These are phyloP conservation scores for Gymnoscopelus microlampas DNA, from an alignment of 2,797 vertebrate species.

Conservation along the genomic window DNA sequence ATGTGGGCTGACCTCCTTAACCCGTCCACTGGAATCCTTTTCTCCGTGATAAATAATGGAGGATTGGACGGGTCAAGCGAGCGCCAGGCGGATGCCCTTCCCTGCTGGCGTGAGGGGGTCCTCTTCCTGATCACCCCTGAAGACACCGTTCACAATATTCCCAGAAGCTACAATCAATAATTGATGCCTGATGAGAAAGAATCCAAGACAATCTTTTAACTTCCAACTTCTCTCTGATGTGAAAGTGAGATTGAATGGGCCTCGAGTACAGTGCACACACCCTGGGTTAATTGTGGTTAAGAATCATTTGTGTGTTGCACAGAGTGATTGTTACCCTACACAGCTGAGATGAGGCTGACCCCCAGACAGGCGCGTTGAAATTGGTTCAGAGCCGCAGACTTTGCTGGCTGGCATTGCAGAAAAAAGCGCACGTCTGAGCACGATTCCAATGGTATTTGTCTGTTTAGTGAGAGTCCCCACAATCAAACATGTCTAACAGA, in stretches of 20 bases:
- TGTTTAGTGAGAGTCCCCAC: too few relatives aligned
- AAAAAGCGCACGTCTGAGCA: too few relatives aligned
- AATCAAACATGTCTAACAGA: too few relatives aligned
- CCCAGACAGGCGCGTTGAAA: constrained; percentile 57
- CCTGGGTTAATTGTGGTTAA: constrained; percentile 81
- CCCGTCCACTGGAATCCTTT: constrained; percentile 77
- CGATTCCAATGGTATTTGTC: too few relatives aligned
- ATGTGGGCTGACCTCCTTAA: constrained; percentile 85
- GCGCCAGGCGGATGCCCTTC: constrained; percentile 51
- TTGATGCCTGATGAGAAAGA: constrained; percentile 80
- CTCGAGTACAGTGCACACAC: constrained; percentile 47
- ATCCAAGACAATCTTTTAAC: constrained; percentile 75
- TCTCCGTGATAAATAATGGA: constrained; percentile 91
- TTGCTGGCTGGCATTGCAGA: constrained; percentile 23
- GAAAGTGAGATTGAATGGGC: constrained; percentile 76
- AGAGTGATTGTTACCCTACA: constrained; percentile 60
- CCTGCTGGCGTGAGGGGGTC: constrained; percentile 51
- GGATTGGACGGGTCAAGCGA: constrained; percentile 75
- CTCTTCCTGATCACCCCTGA: constrained; percentile 62
- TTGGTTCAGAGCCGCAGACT: constrained; percentile 63
- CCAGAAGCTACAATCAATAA: constrained; percentile 81
- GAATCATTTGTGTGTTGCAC: constrained; percentile 67
- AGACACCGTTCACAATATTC: constrained; percentile 69
- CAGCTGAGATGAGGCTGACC: constrained; percentile 77
- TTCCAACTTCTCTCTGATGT: constrained; percentile 70